A percentile compares a stretch with the other conserved stretches of the same genome.
Evolutionary conservation across 2,797 vertebrate species (phyloP).

Genomic region (Acestrorhynchus altus): DNA sequence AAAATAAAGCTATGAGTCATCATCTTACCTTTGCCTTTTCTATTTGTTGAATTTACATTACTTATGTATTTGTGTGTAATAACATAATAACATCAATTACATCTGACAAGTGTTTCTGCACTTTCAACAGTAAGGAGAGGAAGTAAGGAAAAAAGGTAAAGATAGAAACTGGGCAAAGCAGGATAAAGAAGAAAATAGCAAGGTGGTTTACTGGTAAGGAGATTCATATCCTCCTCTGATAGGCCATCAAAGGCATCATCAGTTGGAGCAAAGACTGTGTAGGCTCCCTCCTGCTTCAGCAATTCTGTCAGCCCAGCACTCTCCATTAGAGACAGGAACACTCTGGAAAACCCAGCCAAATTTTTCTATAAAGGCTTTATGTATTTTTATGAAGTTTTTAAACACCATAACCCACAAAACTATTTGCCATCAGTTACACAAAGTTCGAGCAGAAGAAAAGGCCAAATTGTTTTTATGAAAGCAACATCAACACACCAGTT

Average conservation of each 20-base stretch:
- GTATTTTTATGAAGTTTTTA: neutral
- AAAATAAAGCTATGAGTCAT: neutral
- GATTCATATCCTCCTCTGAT: constrained; percentile 79
- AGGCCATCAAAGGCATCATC: constrained; percentile 90
- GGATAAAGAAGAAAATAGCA: neutral
- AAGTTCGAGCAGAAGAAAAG: neutral
- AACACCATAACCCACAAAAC: neutral
- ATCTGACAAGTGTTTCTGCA: too few relatives aligned
- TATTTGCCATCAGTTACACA: neutral
- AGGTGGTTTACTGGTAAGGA: constrained; percentile 73
- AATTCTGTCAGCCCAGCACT: constrained; percentile 87
- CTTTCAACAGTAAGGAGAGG: too few relatives aligned
- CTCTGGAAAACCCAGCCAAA: constrained; percentile 68
- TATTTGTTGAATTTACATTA: neutral
- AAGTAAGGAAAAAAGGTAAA: neutral
- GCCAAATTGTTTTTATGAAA: neutral
- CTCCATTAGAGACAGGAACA: constrained; percentile 91
- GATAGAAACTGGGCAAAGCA: neutral
- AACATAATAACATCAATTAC: too few relatives aligned
- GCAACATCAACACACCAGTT: neutral
- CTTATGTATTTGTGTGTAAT: neutral
- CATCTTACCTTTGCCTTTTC: too few relatives aligned
- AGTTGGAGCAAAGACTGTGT: constrained; percentile 93
- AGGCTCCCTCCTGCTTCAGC: constrained; percentile 83
- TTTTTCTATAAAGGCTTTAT: neutral